A percentile compares a stretch with the other conserved stretches of the same genome.
Evolutionary conservation across 1,140 invertebrate genomes (phyloP).

Genomic region (Drosophila bifasciata): DNA sequence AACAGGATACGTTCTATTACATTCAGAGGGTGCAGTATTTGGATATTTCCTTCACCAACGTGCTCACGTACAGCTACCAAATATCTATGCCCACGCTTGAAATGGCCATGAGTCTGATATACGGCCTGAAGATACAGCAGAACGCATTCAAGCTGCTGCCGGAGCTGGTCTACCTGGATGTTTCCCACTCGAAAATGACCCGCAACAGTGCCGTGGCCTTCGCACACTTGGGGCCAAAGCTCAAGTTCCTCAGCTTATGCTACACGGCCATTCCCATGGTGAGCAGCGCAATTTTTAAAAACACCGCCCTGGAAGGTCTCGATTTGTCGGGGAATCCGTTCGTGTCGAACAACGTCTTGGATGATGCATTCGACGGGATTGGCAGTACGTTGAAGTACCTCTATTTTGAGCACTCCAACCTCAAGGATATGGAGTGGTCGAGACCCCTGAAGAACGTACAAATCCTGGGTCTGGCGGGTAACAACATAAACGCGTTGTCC

Average conservation of each 20-base stretch:
- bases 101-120: conserved; percentile 53
- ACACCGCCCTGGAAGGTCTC: conserved; percentile 84
- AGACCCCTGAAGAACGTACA: conserved; percentile 81
- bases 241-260: conserved; percentile 85
- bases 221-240: conserved; percentile 67
- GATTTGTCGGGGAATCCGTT: conserved; percentile 85
- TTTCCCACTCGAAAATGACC: conserved; percentile 85
- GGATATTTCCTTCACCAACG: conserved; percentile 85
- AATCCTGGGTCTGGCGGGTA: conserved; percentile 83
- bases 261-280: conserved; percentile 83
- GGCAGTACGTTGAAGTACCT: conserved; percentile 84
- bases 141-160: conserved; percentile 78
- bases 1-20: conserved; percentile 80
- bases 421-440: conserved; percentile 82
- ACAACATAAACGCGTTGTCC: conserved; percentile 84
- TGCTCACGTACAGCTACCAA: conserved; percentile 62
- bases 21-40: conserved; percentile 84
- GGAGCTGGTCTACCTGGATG: conserved; percentile 84
- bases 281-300: conserved; percentile 76
- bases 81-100: conserved; percentile 58
- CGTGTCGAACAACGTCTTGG: conserved; percentile 69
- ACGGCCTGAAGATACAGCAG: conserved; percentile 70
- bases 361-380: conserved; percentile 80
- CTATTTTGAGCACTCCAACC: conserved; percentile 83
- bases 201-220: conserved; percentile 81